These are phyloP conservation scores for Alauda arvensis DNA, from an alignment of 2,797 vertebrate genomes.

Conservation along the genomic window DNA sequence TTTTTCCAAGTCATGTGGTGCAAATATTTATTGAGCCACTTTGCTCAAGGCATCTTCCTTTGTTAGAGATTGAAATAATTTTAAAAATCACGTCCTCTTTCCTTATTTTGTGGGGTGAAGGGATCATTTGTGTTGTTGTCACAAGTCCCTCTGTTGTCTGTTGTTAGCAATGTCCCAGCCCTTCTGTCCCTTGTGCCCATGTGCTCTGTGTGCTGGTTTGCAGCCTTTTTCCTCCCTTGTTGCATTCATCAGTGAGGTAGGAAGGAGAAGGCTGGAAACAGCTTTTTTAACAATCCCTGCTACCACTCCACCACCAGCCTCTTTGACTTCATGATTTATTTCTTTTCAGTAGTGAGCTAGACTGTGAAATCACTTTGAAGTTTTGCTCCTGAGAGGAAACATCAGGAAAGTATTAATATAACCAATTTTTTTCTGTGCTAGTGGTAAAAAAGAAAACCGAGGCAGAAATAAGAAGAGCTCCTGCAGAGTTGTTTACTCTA, in stretches of 20 bases:
- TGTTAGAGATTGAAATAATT: neutral
- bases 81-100: neutral
- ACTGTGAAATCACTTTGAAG: slow-evolving; percentile 61
- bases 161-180: neutral
- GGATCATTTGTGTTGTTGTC: neutral
- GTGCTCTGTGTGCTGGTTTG: neutral
- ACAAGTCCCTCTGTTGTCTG: rapidly evolving
- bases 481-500: slow-evolving; percentile 53
- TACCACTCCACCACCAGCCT: neutral
- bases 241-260: neutral
- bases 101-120: neutral
- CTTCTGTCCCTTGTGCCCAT: neutral
- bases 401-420: slow-evolving; percentile 41
- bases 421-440: neutral
- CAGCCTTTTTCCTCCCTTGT: neutral
- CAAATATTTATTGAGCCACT: neutral
- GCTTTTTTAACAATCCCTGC: slow-evolving; percentile 28
- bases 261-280: slow-evolving; percentile 23
- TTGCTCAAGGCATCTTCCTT: neutral
- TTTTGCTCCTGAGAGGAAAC: slow-evolving; percentile 54
- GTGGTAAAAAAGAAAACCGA: slow-evolving; percentile 1
- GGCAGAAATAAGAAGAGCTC: slow-evolving; percentile 42
- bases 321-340: slow-evolving; percentile 52
- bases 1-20: neutral
- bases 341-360: slow-evolving; percentile 49